These are phyloP conservation scores for Synanthedon formicaeformis DNA, from an alignment of 2,888 invertebrate species.

Conservation along the genomic window DNA sequence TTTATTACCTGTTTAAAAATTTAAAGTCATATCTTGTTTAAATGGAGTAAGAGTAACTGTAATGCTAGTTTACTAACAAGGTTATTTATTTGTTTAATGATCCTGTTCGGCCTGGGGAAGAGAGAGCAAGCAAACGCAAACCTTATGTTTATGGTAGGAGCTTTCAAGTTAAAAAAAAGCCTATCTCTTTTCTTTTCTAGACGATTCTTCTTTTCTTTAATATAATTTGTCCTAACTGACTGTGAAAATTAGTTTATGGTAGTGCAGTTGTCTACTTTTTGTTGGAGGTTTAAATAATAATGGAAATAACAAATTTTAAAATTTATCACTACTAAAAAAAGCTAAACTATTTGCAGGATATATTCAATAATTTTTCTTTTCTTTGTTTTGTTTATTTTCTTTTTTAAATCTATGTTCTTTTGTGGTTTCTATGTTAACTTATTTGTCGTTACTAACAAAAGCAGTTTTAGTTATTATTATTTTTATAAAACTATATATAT, in stretches of 20 bases:
- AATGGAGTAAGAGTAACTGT: conserved; percentile 6
- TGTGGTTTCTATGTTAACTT: not conserved
- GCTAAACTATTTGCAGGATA: too few species aligned
- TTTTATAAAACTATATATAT: not conserved
- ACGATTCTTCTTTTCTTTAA: not conserved
- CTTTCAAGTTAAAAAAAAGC: conserved; percentile 38
- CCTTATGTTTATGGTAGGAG: conserved; percentile 64
- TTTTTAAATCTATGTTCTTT: not conserved
- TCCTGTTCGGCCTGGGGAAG: conserved; percentile 53
- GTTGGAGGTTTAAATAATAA: not conserved
- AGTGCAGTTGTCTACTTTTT: not conserved
- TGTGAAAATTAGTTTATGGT: not conserved
- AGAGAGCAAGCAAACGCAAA: conserved; percentile 64
- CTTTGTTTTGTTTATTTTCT: not conserved
- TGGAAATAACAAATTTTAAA: too few species aligned
- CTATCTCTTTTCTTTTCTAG: conserved; percentile 15
- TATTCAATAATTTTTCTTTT: too few species aligned
- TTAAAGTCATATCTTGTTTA: conserved; percentile 9
- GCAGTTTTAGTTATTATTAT: not conserved
- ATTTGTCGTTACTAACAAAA: not conserved
- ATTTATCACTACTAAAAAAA: too few species aligned
- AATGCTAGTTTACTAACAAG: conserved; percentile 31
- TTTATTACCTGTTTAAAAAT: not conserved
- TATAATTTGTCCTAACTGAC: conserved; percentile 5
- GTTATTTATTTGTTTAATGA: conserved; percentile 56